Conservation (phyloP, 2,113 vertebrate genomes). For the Hirundichthys speculiger region DNA sequence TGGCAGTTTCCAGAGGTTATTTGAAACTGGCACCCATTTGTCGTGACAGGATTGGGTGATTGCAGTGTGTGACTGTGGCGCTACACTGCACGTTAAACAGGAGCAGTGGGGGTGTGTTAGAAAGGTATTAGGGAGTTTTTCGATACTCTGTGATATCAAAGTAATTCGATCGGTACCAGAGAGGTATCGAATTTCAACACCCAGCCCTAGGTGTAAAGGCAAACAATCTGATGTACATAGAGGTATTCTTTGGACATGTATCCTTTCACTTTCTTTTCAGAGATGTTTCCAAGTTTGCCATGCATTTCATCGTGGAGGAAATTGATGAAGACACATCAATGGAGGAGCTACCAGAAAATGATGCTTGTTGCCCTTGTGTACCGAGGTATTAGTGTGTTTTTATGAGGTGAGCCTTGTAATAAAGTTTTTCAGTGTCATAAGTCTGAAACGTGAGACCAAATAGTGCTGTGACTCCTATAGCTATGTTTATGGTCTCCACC, state of each 20-base stretch:
- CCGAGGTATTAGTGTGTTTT: constrained; percentile 94
- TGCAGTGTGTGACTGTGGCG: no score
- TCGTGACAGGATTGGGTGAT: no score
- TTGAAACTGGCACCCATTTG: no score
- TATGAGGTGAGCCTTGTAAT: constrained; percentile 88
- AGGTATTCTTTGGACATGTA: neutral
- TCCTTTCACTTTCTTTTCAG: constrained; percentile 68
- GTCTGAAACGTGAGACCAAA: neutral
- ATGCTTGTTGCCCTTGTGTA: constrained; percentile 97
- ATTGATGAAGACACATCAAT: constrained; percentile 98
- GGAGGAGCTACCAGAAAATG: constrained; percentile 99
- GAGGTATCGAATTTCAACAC: no score
- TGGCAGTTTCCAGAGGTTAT: no score
- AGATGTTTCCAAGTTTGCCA: constrained; percentile 97
- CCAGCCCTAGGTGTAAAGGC: neutral
- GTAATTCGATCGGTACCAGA: no score
- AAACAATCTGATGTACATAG: neutral
- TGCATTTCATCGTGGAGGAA: constrained; percentile 99
- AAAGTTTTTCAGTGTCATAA: neutral
- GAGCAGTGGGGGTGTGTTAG: no score
- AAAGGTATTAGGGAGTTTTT: no score
- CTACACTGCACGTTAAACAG: no score
- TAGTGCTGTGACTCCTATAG: neutral
- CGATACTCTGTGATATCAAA: no score
- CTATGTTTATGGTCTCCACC: no score